phyloP scores from a whole-genome alignment of 2,888 invertebrate species.

The Cephus runcator region DNA sequence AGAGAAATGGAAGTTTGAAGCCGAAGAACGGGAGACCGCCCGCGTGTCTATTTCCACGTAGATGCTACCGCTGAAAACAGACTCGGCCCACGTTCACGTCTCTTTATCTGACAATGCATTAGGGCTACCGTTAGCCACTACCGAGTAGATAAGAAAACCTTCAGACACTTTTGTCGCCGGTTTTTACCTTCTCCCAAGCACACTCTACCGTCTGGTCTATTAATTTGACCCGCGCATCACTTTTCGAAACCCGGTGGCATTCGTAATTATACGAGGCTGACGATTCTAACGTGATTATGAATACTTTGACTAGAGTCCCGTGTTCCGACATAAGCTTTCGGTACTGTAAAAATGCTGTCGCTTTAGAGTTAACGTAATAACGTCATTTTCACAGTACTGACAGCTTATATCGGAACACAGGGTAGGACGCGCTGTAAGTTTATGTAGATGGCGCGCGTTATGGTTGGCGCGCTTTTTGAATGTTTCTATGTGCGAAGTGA shows the following conservation, averaged over 20 bases:
- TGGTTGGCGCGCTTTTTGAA: not conserved
- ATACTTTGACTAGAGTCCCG: not conserved
- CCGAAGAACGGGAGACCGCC: slow-evolving; percentile 4
- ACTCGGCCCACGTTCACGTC: slow-evolving; percentile 8
- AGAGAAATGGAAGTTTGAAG: not conserved
- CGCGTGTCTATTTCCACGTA: slow-evolving; percentile 2
- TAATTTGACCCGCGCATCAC: not conserved
- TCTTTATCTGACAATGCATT: slow-evolving; percentile 34
- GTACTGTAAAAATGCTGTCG: no score
- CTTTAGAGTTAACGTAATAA: no score
- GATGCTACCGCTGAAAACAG: not conserved
- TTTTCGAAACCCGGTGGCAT: not conserved
- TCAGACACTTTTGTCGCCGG: not conserved
- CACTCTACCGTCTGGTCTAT: not conserved
- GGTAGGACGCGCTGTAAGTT: not conserved
- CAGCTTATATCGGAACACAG: no score
- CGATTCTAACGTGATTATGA: not conserved
- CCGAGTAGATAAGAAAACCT: slow-evolving; percentile 12
- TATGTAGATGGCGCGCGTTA: not conserved
- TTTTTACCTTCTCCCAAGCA: not conserved
- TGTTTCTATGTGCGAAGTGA: not conserved
- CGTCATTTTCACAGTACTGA: no score
- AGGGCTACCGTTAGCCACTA: slow-evolving; percentile 29
- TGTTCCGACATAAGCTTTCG: no score
- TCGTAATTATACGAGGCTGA: not conserved